Base-by-base conservation (phyloP, 1,140 invertebrate genomes). In the Heliconius eleuchia region DNA sequence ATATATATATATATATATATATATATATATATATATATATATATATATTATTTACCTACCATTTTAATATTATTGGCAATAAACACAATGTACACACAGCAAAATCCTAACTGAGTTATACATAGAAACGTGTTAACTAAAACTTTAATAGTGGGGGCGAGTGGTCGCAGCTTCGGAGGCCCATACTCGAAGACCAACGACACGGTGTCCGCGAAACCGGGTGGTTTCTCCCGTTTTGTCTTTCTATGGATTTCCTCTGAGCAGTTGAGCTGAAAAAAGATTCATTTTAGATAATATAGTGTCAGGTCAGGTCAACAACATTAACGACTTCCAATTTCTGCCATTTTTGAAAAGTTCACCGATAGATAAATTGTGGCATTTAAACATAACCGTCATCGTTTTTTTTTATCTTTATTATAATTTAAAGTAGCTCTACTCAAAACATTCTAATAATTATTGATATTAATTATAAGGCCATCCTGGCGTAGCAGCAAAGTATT, bases 31-130 rank as follows among this genome's bases (percentile, higher is more conserved):
- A 13, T 46, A 46, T 46, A 13, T 46, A 46, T 46, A 13, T 46
- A 2, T 46, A 13, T 46, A 23, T 13, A 46, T 46, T 2, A 46
- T 46, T 13, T 46, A 73, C 73, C 75, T 30, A 96, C 96, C 94
- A 96, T 95, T 89, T 97, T 96, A 11, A 97, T 94, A 87, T 96
- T 98, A 71, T 96, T 95, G 5, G 97, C 96, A n/a, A 98, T 97
- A 89, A 98, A 98, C 2, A 98, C 96, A 46, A 98, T 96, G 94
- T 98, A 98, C 1, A 98, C 97, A 86, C 97, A 98, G 88, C 98
- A 98, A 88, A 98, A 98, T 52, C 98, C 98, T 77, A 98, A 95
- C 90, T 98, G 98, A 78, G 98, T 98, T 70, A 98, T 95, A 55
- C 97, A 96, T 70, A 98, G 95, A 87, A 98, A 97, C 13, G 96